These are phyloP conservation scores for Alosa sapidissima DNA, from an alignment of 2,797 vertebrate species.

Conservation along the genomic window DNA sequence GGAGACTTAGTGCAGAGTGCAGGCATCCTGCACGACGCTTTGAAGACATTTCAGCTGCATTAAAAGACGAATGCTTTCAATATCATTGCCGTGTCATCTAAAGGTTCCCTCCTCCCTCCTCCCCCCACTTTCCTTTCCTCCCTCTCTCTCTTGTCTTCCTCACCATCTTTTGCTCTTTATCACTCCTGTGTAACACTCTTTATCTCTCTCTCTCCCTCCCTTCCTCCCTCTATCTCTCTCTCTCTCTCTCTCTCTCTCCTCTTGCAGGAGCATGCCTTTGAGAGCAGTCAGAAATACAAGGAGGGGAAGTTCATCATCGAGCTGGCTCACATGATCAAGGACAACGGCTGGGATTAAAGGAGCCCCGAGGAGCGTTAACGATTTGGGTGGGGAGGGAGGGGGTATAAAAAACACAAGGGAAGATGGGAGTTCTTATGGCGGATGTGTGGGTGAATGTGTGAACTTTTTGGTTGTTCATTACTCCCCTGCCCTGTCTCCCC, in stretches of 20 bases:
- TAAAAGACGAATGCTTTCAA: not conserved
- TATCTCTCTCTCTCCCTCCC: not conserved
- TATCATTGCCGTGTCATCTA: not conserved
- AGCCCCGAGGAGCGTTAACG: not conserved
- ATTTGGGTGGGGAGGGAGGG: conserved; percentile 34
- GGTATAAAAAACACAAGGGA: conserved; percentile 30
- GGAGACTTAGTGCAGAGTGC: conserved; percentile 7
- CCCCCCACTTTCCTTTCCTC: not conserved
- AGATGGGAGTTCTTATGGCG: conserved; percentile 37
- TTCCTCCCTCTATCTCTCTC: not conserved
- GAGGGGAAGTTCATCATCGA: conserved; percentile 99
- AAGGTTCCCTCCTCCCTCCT: not conserved
- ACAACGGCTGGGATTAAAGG: conserved; percentile 98
- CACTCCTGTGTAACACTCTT: not conserved
- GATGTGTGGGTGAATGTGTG: conserved; percentile 71
- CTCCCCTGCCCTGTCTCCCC: conserved; percentile 56
- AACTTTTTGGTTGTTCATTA: conserved; percentile 73
- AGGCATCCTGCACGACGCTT: not conserved
- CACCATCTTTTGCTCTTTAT: not conserved
- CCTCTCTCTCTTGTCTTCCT: not conserved
- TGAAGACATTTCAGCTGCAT: conserved; percentile 1
- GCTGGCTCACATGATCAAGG: conserved; percentile 99
- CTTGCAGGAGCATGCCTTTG: conserved; percentile 94
- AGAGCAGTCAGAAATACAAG: conserved; percentile 99
- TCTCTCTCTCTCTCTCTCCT: conserved; percentile 39